Base-by-base conservation (phyloP, 2,888 invertebrate species). In the Latrodectus elegans region DNA sequence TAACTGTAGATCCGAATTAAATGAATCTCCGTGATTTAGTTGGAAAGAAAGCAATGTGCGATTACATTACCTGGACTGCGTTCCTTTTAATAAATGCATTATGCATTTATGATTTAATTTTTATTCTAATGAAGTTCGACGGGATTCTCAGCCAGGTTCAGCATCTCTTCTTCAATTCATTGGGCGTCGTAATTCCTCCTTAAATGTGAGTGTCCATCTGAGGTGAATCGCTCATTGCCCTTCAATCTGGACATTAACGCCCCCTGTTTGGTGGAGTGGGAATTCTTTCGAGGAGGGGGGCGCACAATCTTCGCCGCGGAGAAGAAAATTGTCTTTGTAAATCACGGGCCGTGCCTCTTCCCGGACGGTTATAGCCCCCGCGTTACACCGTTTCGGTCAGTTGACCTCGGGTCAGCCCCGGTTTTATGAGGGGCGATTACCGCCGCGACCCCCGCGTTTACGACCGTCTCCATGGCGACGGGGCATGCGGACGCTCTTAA, bases 401-500 rank as follows among this genome's bases (percentile, higher is more conserved):
- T 83, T 65, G 55, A 68, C 82, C 82, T 17, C 75, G 68, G 82
- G 68, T 51, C 49, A 73, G 17, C 17, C 17, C 60, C 60, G 12
- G 60, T 60, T 60, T 60, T 60, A 60, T 60, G 60, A 60, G 60
- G 17, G 78, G 78, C 68, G 74, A 83, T 83, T 83, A 74, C 75
- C 82, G 64, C 75, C 64, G 53, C 49, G 64, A 38, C 64, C 49
- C 65, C 17, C n/a, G 70, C 75, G 70, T 70, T 76, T 75, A 73
- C 53, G 78, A 38, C 55, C 70, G 55, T 83, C 70, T 38, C 26
- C 82, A 70, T 83, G 82, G 65, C 55, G 70, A 83, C 75, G 51
- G 60, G 60, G 67, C n/a, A n/a, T 12, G 26, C 22, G 15, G n/a
- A 49, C 15, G 71, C 51, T 51, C 12, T 38, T 51, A 60, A 60